phyloP scores from a whole-genome alignment of 2,888 invertebrate genomes.

The Euclidia mi region DNA sequence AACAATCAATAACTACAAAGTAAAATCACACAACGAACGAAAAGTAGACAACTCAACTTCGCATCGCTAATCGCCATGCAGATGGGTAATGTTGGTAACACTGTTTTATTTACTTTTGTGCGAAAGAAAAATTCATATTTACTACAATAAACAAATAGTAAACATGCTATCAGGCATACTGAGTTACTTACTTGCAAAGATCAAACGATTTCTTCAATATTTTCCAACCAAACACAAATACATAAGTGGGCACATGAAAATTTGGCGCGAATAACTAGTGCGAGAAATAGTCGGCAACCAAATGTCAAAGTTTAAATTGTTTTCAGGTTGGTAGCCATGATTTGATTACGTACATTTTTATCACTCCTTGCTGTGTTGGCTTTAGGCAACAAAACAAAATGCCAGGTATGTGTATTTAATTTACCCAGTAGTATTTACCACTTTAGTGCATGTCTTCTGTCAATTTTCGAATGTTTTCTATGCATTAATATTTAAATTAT shows the following conservation, averaged over 20 bases:
- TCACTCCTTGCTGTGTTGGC: too few species aligned
- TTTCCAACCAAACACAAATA: not conserved
- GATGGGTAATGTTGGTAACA: slow-evolving; percentile 63
- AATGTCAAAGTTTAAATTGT: not conserved
- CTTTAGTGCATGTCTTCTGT: too few species aligned
- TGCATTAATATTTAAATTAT: too few species aligned
- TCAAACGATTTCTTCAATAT: too few species aligned
- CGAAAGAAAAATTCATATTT: not conserved
- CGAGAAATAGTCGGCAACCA: not conserved
- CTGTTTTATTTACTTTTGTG: slow-evolving; percentile 55
- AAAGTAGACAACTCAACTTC: slow-evolving; percentile 30
- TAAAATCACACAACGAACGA: slow-evolving; percentile 15
- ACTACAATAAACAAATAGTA: not conserved
- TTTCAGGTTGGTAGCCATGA: too few species aligned
- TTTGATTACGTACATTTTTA: too few species aligned
- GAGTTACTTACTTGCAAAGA: slow-evolving; percentile 12
- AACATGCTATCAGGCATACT: not conserved
- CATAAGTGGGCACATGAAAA: slow-evolving; percentile 1
- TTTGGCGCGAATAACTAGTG: slow-evolving; percentile 59
- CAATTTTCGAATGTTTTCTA: too few species aligned
- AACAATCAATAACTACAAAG: slow-evolving; percentile 34
- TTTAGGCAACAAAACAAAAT: too few species aligned
- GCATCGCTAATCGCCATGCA: slow-evolving; percentile 49
- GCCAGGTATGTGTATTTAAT: too few species aligned
- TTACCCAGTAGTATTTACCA: too few species aligned